Percentiles rank a stretch among this genome's conserved stretches.
Conservation (phyloP, 2,888 invertebrate genomes). For the Hyalella azteca region DNA sequence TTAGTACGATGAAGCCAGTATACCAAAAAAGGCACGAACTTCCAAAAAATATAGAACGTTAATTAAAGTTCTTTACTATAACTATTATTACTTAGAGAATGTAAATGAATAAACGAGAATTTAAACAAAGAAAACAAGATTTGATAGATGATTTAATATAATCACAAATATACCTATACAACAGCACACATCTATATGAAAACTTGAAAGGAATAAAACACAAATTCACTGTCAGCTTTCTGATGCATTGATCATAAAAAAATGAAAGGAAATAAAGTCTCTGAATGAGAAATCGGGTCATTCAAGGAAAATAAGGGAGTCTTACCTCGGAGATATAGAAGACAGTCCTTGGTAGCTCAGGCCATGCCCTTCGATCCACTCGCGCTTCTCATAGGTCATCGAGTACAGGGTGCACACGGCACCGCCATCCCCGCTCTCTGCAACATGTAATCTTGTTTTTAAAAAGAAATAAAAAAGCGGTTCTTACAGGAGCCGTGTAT, state of each 20-base stretch:
- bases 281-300: neutral
- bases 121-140: neutral
- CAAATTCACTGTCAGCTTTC: neutral
- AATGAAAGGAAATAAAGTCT: neutral
- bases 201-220: neutral
- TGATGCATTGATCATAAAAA: neutral
- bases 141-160: neutral
- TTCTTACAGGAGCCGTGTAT: no score
- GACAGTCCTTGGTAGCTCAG: constrained; percentile 56
- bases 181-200: neutral
- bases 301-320: neutral
- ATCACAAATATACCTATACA: neutral
- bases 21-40: no score
- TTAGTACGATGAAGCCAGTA: no score
- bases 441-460: no score
- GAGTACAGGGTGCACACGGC: constrained; percentile 56
- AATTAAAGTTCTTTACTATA: no score
- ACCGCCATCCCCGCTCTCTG: constrained; percentile 11
- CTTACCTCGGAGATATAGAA: constrained; percentile 55
- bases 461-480: no score
- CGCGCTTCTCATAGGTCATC: constrained; percentile 55
- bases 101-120: no score
- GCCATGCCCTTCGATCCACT: constrained; percentile 58
- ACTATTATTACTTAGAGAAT: no score
- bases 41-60: no score